These are phyloP conservation scores for Thymelicus lineola DNA, from an alignment of 2,888 invertebrate species.

Conservation along the genomic window DNA sequence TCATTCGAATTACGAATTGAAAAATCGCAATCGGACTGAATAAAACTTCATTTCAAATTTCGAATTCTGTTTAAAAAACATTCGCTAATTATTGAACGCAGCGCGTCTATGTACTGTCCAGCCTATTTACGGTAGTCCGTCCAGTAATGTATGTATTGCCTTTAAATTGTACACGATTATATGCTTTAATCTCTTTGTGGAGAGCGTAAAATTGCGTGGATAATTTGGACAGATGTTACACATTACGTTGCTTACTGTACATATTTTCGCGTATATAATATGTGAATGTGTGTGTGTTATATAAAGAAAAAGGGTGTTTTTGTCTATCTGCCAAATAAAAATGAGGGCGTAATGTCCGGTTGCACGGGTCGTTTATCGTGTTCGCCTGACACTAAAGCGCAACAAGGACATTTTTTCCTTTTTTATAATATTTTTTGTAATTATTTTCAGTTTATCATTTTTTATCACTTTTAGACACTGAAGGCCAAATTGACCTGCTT, in stretches of 20 bases:
- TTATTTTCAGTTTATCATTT: constrained; percentile 4
- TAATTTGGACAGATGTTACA: constrained; percentile 44
- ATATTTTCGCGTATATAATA: constrained; percentile 52
- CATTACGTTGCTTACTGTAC: constrained; percentile 45
- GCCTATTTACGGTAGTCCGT: constrained; percentile 50
- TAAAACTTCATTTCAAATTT: constrained; percentile 81
- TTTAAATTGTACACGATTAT: constrained; percentile 48
- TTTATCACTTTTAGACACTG: not conserved
- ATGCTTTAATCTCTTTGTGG: constrained; percentile 36
- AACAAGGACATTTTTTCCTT: constrained; percentile 53
- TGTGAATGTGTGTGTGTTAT: constrained; percentile 64
- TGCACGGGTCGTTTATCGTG: constrained; percentile 76
- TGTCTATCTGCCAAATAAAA: constrained; percentile 85
- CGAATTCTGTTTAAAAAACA: constrained; percentile 78
- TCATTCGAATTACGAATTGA: constrained; percentile 64
- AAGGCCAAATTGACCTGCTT: not conserved
- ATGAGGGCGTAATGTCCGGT: constrained; percentile 83
- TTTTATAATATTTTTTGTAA: constrained; percentile 39
- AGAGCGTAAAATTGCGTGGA: constrained; percentile 49
- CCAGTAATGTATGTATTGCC: constrained; percentile 47
- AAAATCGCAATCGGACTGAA: constrained; percentile 68
- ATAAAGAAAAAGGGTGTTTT: constrained; percentile 80
- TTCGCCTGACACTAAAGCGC: constrained; percentile 46
- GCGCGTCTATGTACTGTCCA: constrained; percentile 61
- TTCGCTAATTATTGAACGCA: constrained; percentile 79